Base-by-base conservation (phyloP, 2,888 invertebrate species). In the Plebejus argus region DNA sequence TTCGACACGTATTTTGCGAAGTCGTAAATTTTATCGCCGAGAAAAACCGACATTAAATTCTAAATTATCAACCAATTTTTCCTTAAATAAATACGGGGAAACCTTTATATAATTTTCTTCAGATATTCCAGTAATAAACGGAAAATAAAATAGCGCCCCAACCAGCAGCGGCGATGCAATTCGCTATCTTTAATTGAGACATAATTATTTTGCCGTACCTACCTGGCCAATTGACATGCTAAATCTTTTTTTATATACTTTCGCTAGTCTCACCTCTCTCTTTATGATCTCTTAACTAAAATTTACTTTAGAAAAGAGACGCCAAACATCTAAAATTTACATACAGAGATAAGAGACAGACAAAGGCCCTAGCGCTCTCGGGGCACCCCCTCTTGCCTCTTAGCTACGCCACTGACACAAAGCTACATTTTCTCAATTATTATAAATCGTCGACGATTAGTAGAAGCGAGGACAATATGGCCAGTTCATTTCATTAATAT, bases 401-500 rank as follows among this genome's bases (percentile, higher is more conserved):
- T n/a, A 53, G 53, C 18, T 53, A 4, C 53, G 53, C 53, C 18
- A 18, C 53, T 49, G 49, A 5, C 15, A 53, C 53, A 5, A 53
- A 66, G 66, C 28, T 66, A 66, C 66, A 66, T 66, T 71, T 71
- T 39, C 71, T 71, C 35, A 71, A 39, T 71, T 71, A 71, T 71
- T n/a, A n/a, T n/a, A 39, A 39, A 71, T 71, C 39, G 39, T 4
- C 20, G 10, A 71, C 39, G 35, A 71, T 71, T 39, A 71, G 4
- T n/a, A 20, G 18, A 8, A 71, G 39, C 71, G 20, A 15, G 66
- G 66, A 70, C 76, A 76, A 76, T 76, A 70, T 76, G 49, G 23
- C 66, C 45, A 33, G 45, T 70, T 28, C n/a, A 66, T 76, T 76
- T 70, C 70, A 66, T 76, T 76, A 76, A 76, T 76, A 70, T 66